These are phyloP conservation scores for Tenthredo scrophulariae DNA, from an alignment of 2,888 invertebrate species.

Conservation along the genomic window DNA sequence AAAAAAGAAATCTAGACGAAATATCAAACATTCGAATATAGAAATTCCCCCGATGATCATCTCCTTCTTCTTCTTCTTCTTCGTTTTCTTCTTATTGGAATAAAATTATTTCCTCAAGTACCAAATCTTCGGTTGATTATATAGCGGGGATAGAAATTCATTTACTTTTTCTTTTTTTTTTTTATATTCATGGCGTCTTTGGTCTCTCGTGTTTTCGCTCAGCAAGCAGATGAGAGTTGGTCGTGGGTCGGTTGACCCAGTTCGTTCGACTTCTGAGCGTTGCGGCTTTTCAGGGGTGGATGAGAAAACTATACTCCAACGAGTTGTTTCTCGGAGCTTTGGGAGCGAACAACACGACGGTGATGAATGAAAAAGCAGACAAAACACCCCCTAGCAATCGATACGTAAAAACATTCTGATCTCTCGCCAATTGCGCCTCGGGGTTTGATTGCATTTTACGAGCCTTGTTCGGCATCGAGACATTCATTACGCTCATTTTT, in stretches of 20 bases:
- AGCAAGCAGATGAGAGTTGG: conserved; percentile 1
- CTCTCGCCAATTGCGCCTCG: conserved; percentile 4
- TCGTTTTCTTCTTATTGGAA: neutral
- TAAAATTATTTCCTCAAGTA: conserved; percentile 1
- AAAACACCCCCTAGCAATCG: conserved; percentile 27
- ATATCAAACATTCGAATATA: neutral
- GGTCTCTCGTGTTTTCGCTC: neutral
- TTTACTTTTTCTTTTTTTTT: neutral
- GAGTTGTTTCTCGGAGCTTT: neutral
- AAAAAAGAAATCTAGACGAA: neutral
- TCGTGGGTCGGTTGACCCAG: conserved; percentile 16
- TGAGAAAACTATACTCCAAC: conserved; percentile 30
- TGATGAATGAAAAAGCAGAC: conserved; percentile 38
- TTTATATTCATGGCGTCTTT: neutral
- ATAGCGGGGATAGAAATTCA: neutral
- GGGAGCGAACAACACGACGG: conserved; percentile 28
- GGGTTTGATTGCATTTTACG: neutral
- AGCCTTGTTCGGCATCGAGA: neutral
- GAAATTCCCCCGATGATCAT: neutral
- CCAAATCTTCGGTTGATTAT: neutral
- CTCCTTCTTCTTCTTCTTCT: neutral
- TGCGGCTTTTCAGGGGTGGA: neutral
- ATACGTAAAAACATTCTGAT: conserved; percentile 3
- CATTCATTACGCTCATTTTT: neutral
- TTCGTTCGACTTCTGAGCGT: conserved; percentile 34